Conservation (phyloP, 23 tunicate genomes). For the Clavelina lepadiformis region DNA sequence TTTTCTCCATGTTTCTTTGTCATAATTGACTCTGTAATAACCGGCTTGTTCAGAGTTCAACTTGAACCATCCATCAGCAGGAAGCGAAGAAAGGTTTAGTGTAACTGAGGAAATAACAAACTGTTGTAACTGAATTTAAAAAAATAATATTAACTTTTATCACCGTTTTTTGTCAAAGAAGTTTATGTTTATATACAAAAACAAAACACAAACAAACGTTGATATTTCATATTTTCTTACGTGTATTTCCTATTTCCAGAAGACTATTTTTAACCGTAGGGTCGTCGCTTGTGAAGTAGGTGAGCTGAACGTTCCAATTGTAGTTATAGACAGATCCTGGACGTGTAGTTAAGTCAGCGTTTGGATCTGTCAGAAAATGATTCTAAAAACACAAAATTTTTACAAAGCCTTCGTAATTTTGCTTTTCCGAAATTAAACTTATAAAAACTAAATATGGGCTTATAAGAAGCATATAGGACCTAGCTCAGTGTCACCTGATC, state of each 20-base stretch:
- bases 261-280: not conserved
- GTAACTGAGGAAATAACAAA: no score
- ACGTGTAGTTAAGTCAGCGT: constrained; percentile 23
- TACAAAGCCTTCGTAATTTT: not conserved
- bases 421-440: not conserved
- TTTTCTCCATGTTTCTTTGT: constrained; percentile 39
- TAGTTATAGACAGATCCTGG: constrained; percentile 49
- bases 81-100: no score
- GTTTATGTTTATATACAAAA: no score
- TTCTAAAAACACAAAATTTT: constrained; percentile 20
- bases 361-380: constrained; percentile 65
- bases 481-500: not conserved
- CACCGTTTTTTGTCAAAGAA: no score
- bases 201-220: no score
- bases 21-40: constrained; percentile 89
- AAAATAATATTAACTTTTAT: no score
- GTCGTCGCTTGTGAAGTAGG: constrained; percentile 38
- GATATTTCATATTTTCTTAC: constrained; percentile 14
- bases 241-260: constrained; percentile 1
- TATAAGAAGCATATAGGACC: not conserved
- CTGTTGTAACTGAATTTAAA: no score
- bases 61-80: constrained; percentile 63
- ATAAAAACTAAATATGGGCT: not conserved
- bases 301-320: constrained; percentile 63
- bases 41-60: constrained; percentile 73